phyloP scores from a whole-genome alignment of 2,888 invertebrate species.

The Cosmopolites sordidus region DNA sequence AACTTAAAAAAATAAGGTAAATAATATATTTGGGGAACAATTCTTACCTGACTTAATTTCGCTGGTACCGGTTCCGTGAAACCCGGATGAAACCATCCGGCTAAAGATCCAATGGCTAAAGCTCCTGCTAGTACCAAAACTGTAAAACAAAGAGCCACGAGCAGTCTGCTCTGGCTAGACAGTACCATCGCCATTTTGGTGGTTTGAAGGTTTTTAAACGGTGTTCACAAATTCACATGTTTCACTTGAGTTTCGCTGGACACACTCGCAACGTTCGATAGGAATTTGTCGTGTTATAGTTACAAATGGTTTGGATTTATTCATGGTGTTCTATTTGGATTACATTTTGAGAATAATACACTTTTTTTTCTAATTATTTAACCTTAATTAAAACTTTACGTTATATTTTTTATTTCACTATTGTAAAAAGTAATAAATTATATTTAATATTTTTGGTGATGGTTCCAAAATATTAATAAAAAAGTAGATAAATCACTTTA shows the following conservation, averaged over 20 bases:
- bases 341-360: too few species aligned
- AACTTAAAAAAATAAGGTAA: too few species aligned
- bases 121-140: conserved; percentile 56
- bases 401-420: too few species aligned
- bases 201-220: not conserved
- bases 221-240: conserved; percentile 4
- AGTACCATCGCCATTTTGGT: conserved; percentile 62
- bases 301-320: not conserved
- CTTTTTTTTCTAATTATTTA: too few species aligned
- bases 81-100: conserved; percentile 60
- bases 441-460: too few species aligned
- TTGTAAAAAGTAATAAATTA: too few species aligned
- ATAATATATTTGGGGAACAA: too few species aligned
- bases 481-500: too few species aligned
- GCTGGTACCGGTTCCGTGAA: conserved; percentile 54
- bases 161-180: conserved; percentile 59
- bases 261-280: not conserved
- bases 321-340: too few species aligned
- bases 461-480: too few species aligned
- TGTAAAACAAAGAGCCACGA: conserved; percentile 55
- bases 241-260: not conserved
- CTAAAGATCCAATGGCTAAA: conserved; percentile 56
- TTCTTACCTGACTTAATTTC: conserved; percentile 55
- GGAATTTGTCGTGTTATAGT: not conserved
- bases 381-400: too few species aligned